These are phyloP conservation scores for Andrena chrysosceles DNA, from an alignment of 2,888 invertebrate species.

Conservation along the genomic window DNA sequence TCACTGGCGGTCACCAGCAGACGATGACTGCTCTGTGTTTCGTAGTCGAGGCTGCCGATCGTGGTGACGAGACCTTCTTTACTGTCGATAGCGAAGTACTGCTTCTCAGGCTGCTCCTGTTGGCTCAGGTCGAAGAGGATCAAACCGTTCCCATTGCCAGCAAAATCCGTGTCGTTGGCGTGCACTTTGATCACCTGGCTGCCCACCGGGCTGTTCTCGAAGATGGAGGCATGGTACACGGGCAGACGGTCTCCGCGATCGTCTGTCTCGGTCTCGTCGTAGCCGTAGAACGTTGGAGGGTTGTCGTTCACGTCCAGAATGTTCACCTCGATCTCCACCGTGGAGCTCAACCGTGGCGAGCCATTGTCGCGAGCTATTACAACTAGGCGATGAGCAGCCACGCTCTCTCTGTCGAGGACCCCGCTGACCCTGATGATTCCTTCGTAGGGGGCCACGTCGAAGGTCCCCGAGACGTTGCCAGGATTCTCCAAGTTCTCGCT, in stretches of 20 bases:
- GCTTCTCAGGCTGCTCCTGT: conserved; percentile 84
- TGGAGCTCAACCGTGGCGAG: conserved; percentile 87
- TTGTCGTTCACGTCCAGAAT: conserved; percentile 95
- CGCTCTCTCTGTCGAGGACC: conserved; percentile 91
- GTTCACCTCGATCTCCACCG: conserved; percentile 92
- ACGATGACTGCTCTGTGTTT: conserved; percentile 87
- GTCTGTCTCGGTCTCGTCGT: conserved; percentile 88
- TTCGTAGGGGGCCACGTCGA: conserved; percentile 89
- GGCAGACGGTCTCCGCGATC: conserved; percentile 86
- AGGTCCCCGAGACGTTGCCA: conserved; percentile 85
- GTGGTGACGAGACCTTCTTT: conserved; percentile 94
- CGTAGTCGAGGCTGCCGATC: conserved; percentile 90
- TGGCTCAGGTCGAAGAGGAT: conserved; percentile 92
- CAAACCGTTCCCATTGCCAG: conserved; percentile 94
- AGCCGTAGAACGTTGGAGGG: conserved; percentile 91
- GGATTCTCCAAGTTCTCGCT: conserved; percentile 78
- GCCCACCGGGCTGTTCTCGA: conserved; percentile 91
- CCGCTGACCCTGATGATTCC: conserved; percentile 91
- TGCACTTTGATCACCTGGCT: conserved; percentile 90
- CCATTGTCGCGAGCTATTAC: conserved; percentile 92
- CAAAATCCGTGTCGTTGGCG: conserved; percentile 94
- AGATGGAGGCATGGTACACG: conserved; percentile 91
- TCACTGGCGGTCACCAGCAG: conserved; percentile 94
- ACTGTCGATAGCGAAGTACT: conserved; percentile 92
- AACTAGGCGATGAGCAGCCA: conserved; percentile 89